Evolutionary conservation across 1,140 invertebrate genomes (phyloP).

Genomic region (Anthonomus grandis): DNA sequence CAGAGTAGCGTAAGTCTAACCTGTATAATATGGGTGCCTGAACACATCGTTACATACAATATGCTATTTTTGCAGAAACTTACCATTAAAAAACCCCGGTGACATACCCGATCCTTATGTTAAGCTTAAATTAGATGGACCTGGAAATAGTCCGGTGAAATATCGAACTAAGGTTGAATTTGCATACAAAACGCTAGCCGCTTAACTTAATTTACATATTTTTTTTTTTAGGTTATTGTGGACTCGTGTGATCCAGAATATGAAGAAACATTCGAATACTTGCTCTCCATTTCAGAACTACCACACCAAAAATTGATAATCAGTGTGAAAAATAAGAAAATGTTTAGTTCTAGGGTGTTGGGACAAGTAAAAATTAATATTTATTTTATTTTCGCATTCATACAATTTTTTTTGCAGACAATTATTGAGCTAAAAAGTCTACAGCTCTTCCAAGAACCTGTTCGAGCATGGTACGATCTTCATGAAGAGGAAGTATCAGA

Average conservation of each 20-base stretch:
- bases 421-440: slow-evolving; percentile 17
- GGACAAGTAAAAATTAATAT: slow-evolving; percentile 61
- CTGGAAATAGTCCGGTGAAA: slow-evolving; percentile 77
- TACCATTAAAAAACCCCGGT: slow-evolving; percentile 77
- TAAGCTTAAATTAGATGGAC: slow-evolving; percentile 84
- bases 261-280: slow-evolving; percentile 84
- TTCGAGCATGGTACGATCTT: slow-evolving; percentile 16
- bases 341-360: slow-evolving; percentile 73
- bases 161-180: slow-evolving; percentile 72
- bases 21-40: slow-evolving; percentile 7
- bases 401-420: slow-evolving; percentile 14
- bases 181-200: neutral
- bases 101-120: slow-evolving; percentile 93
- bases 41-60: slow-evolving; percentile 25
- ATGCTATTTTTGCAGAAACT: slow-evolving; percentile 57
- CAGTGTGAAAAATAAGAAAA: slow-evolving; percentile 78
- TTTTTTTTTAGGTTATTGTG: slow-evolving; percentile 60
- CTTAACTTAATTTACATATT: neutral
- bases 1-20: slow-evolving; percentile 72
- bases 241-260: slow-evolving; percentile 86
- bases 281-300: slow-evolving; percentile 69
- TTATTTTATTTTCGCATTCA: neutral
- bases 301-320: slow-evolving; percentile 68
- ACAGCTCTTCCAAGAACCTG: neutral
- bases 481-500: slow-evolving; percentile 13